Evolutionary conservation across 2,113 vertebrate species (phyloP).

Genomic region (Paedocypris sp.): DNA sequence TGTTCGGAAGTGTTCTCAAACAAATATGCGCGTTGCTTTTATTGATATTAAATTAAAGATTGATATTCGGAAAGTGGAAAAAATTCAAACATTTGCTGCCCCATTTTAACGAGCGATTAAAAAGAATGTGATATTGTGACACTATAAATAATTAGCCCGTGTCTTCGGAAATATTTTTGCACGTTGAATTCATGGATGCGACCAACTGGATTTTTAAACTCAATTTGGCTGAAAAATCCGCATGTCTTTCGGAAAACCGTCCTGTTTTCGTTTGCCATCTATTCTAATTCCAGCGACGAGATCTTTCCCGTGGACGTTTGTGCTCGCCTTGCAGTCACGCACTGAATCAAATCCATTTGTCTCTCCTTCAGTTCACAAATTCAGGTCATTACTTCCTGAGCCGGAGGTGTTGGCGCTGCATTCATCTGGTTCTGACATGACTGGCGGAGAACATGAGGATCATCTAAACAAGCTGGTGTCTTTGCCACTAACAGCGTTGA

Average conservation of each 20-base stretch:
- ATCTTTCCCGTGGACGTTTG: background rate
- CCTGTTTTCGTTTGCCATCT: background rate
- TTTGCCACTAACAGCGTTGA: background rate
- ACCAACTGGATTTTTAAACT: no score
- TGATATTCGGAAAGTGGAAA: no score
- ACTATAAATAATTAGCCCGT: no score
- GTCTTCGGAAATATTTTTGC: no score
- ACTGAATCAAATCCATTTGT: background rate
- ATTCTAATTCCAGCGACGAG: background rate
- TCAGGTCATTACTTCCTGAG: background rate
- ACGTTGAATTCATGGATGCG: no score
- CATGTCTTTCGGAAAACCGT: background rate
- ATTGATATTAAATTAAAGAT: no score
- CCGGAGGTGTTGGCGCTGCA: background rate
- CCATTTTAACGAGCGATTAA: no score
- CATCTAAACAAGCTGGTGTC: background rate
- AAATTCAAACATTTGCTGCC: no score
- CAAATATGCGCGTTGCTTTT: no score
- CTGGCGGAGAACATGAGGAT: slow-evolving; percentile 5
- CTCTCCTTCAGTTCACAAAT: background rate
- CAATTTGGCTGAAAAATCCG: no score
- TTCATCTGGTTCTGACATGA: background rate
- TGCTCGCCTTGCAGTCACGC: background rate
- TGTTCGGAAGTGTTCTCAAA: no score
- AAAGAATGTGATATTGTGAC: no score